Conservation (phyloP, 2,888 invertebrate genomes). For the Pseudanteris insignis region DNA sequence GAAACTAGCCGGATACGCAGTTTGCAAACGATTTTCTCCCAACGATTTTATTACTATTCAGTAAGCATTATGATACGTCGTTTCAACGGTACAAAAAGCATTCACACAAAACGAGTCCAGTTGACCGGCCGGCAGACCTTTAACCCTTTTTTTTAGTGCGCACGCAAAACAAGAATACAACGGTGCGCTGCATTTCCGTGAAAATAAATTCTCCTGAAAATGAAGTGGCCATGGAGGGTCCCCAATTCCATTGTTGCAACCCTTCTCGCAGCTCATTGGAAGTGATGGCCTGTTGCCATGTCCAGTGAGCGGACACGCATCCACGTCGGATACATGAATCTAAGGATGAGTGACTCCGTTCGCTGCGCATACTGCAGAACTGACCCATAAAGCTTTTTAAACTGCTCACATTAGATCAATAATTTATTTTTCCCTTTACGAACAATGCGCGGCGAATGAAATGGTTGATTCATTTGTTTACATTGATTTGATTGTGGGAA, state of each 20-base stretch:
- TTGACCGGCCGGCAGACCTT: background rate
- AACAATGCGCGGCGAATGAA: too few species aligned
- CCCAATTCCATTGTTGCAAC: constrained; percentile 36
- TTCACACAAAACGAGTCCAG: background rate
- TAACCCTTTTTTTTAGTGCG: background rate
- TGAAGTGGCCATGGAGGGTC: constrained; percentile 45
- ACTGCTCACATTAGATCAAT: constrained; percentile 20
- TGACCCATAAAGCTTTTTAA: constrained; percentile 27
- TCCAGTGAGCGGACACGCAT: constrained; percentile 38
- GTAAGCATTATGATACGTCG: too few species aligned
- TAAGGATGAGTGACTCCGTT: constrained; percentile 12
- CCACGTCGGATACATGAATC: constrained; percentile 42
- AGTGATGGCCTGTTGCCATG: constrained; percentile 45
- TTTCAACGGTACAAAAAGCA: background rate
- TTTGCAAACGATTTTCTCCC: too few species aligned
- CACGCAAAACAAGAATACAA: constrained; percentile 13
- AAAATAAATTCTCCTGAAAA: constrained; percentile 49
- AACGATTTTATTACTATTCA: too few species aligned
- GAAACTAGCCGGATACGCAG: too few species aligned
- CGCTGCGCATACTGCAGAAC: constrained; percentile 26
- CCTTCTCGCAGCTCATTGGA: constrained; percentile 32
- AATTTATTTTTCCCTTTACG: too few species aligned
- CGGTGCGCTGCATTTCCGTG: constrained; percentile 25
- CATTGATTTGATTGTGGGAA: constrained; percentile 8
- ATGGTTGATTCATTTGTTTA: too few species aligned